Evolutionary conservation across 1,140 invertebrate genomes (phyloP), one percentile per base, ranked within the genome.

Genomic region (Aphaenogaster floridana): DNA sequence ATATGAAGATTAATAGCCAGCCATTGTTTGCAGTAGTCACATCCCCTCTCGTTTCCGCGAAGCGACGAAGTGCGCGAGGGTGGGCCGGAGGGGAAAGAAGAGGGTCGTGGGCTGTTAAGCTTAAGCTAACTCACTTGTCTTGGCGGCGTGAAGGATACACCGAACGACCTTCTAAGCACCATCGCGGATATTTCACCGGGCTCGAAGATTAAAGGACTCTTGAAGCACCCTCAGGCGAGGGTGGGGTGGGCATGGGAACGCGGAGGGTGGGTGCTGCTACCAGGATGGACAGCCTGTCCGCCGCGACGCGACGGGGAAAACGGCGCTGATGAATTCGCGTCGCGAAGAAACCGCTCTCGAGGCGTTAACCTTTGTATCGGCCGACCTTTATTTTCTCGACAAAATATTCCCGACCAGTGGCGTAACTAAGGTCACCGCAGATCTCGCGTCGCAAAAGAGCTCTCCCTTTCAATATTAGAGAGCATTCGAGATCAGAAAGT

Each of bases 1-100:
- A 69, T 87, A 91, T 86, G 89, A 92, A 92, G 91, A 92, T 92
- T 92, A 92, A 92, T 88, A 81, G 61, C 9, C 39, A 21, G 80
- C 45, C 81, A 90, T 91, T 92, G 90, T 92, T 86, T 78, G 83
- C 63, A 36, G 59, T 61, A 39, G 63, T 52, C 50, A 8, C 34
- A 69, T 48, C 79, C 86, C 50, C 42, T 71, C 34, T 59, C 36
- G 87, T 63, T 83, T 76, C 21, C 59, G 21, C 45, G 13, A 50
- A n/a, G 64, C 64, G 80, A 74, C 45, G 28, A 39, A 42, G 21
- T 11, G 50, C 34, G 9, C 36, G 39, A 50, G 34, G 52, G 48
- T 42, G n/a, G 48, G 28, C 8, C 34, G 39, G 45, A 13, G 42
- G n/a, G 54, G 28, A 21, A 13, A 28, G 11, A 69, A 48, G 48